phyloP scores from a whole-genome alignment of 2,797 vertebrate species.

The Myioborus melanocephalus region DNA sequence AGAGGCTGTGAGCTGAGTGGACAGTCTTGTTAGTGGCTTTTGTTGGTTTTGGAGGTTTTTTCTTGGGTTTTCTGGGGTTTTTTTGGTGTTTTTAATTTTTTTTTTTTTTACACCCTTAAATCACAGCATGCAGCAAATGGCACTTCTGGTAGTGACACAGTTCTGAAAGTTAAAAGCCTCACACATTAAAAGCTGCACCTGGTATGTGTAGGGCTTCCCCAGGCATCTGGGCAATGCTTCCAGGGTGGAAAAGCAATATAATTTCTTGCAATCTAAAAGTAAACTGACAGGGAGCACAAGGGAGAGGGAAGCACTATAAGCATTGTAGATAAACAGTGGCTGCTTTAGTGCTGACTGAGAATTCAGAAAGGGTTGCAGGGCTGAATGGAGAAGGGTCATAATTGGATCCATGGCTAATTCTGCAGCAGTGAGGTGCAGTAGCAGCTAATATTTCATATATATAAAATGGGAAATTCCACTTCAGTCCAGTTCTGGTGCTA shows the following conservation, averaged over 20 bases:
- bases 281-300: neutral
- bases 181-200: neutral
- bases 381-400: neutral
- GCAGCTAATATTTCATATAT: neutral
- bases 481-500: slow-evolving; percentile 14
- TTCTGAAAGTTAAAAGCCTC: neutral
- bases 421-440: neutral
- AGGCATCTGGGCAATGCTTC: neutral
- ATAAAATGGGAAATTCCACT: slow-evolving; percentile 50
- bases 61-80: neutral
- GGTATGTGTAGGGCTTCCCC: neutral
- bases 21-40: neutral
- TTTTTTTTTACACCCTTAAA: neutral
- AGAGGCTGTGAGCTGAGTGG: neutral
- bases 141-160: neutral
- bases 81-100: neutral
- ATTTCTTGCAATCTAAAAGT: neutral
- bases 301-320: neutral
- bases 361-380: neutral
- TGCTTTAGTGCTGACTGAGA: neutral
- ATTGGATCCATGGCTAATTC: slow-evolving; percentile 32
- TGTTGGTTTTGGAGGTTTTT: neutral
- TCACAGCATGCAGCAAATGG: neutral
- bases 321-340: neutral
- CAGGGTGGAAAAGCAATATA: neutral